Conservation (phyloP, 2,888 invertebrate species). For the Punctoribates punctum region DNA sequence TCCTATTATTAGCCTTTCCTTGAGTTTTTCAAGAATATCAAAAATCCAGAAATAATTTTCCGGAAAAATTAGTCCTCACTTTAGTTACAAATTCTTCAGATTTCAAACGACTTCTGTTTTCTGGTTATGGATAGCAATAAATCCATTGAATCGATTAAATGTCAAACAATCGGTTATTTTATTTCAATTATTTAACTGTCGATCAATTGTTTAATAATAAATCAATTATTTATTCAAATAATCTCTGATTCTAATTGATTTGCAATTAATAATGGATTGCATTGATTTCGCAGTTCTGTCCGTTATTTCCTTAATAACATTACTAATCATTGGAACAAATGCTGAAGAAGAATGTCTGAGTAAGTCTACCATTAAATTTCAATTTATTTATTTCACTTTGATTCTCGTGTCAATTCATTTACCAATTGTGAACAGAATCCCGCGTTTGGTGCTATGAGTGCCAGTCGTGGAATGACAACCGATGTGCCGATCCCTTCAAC, state of each 20-base stretch:
- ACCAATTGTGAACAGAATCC: conserved; percentile 44
- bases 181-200: too few species aligned
- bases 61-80: not conserved
- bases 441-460: conserved; percentile 73
- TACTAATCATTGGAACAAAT: conserved; percentile 19
- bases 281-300: conserved; percentile 11
- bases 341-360: conserved; percentile 48
- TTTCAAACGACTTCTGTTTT: not conserved
- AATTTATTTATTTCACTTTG: not conserved
- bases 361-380: conserved; percentile 41
- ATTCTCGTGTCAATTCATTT: too few species aligned
- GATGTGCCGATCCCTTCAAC: conserved; percentile 89
- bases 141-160: not conserved
- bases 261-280: too few species aligned
- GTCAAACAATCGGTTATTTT: not conserved
- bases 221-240: not conserved
- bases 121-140: not conserved
- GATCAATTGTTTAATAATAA: not conserved
- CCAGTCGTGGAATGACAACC: conserved; percentile 82
- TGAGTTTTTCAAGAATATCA: not conserved
- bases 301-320: conserved; percentile 17
- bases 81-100: not conserved
- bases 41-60: not conserved
- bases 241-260: not conserved
- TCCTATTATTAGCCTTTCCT: not conserved